phyloP scores from a whole-genome alignment of 1,140 invertebrate genomes.

The Matsumurasca onukii region DNA sequence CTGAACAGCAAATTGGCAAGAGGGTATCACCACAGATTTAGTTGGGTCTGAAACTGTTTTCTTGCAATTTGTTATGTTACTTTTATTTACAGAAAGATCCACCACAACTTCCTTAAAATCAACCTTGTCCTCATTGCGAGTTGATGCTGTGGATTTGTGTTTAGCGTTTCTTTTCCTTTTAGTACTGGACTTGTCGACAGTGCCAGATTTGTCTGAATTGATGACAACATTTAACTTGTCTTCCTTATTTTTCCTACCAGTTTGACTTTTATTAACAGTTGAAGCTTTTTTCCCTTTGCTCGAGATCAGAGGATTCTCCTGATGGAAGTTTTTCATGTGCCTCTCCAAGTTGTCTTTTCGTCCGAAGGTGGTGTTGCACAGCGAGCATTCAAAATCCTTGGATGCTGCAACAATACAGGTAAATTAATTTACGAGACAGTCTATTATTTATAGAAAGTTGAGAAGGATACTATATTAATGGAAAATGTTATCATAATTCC shows the following conservation, averaged over 20 bases:
- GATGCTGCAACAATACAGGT: constrained; percentile 24
- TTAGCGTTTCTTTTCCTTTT: neutral
- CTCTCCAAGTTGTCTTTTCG: constrained; percentile 64
- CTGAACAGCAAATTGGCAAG: neutral
- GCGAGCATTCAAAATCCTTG: constrained; percentile 54
- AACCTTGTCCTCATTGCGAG: neutral
- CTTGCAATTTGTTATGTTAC: neutral
- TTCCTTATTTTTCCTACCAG: neutral
- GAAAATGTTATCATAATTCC: no score
- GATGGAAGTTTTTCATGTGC: constrained; percentile 64
- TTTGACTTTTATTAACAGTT: neutral
- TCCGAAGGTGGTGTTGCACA: constrained; percentile 58
- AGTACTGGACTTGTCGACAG: neutral
- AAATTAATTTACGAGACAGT: constrained; percentile 18
- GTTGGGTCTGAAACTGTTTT: neutral
- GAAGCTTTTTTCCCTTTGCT: neutral
- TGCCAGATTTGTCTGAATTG: neutral
- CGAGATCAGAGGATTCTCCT: constrained; percentile 43
- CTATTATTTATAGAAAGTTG: no score
- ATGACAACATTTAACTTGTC: neutral
- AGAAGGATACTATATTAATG: no score
- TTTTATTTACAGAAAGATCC: neutral
- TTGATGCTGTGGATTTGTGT: neutral
- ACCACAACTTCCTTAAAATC: neutral
- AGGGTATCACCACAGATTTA: neutral